phyloP scores from a whole-genome alignment of 1,140 invertebrate species.

The Drosophila athabasca region DNA sequence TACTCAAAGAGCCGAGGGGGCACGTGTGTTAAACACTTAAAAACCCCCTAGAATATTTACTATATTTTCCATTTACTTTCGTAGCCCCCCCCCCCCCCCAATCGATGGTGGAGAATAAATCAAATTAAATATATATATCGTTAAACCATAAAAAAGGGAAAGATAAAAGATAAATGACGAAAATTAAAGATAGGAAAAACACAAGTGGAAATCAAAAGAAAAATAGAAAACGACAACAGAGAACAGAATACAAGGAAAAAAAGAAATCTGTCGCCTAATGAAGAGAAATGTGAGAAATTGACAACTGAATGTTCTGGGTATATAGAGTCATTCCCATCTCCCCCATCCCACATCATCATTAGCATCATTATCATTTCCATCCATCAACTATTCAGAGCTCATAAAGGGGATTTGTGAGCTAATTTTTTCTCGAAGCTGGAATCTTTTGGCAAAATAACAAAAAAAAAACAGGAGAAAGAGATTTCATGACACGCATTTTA shows the following conservation, averaged over 20 bases:
- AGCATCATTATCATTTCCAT: slow-evolving; percentile 36
- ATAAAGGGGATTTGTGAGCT: slow-evolving; percentile 63
- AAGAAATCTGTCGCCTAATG: slow-evolving; percentile 48
- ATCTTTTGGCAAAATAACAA: slow-evolving; percentile 54
- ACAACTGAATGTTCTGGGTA: slow-evolving; percentile 51
- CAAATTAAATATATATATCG: too few species aligned
- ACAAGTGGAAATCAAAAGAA: background rate
- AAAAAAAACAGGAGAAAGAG: slow-evolving; percentile 29
- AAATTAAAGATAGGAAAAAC: too few species aligned
- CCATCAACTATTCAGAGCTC: slow-evolving; percentile 65
- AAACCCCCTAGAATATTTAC: too few species aligned
- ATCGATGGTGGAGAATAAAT: too few species aligned
- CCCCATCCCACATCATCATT: slow-evolving; percentile 33
- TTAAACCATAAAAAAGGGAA: too few species aligned
- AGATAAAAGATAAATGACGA: too few species aligned
- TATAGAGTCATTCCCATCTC: slow-evolving; percentile 20
- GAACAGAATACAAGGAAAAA: slow-evolving; percentile 13
- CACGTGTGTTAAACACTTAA: too few species aligned
- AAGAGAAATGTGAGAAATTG: slow-evolving; percentile 61
- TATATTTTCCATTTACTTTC: too few species aligned
- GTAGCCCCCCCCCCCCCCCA: too few species aligned
- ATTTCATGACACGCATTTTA: slow-evolving; percentile 78
- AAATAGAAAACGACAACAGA: slow-evolving; percentile 16
- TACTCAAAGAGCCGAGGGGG: too few species aligned
- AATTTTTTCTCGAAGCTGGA: slow-evolving; percentile 34